Evolutionary conservation across 2,113 vertebrate species (phyloP), one percentile per base, ranked within the genome.

Genomic region (Onychostruthus taczanowskii): DNA sequence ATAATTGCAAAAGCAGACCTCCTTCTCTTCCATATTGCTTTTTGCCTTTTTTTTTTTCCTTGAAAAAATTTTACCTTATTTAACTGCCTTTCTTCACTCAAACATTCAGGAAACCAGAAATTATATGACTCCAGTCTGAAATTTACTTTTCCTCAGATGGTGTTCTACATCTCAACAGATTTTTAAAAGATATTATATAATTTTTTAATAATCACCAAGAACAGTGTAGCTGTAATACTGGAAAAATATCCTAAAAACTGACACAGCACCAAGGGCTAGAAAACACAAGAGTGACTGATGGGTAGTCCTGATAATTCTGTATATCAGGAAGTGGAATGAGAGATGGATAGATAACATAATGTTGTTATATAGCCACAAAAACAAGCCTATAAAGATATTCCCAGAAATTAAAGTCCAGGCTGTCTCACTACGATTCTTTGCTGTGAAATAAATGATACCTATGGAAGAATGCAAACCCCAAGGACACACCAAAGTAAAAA

Each of bases 1-100:
- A 13, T 80, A 81, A 97, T 95, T 90, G 62, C 68, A 92, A 97
- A 97, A 98, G 82, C 94, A 98, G 88, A 79, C 84, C 84, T 94
- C 66, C 79, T 89, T 33, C 64, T 78, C 87, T 94, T 96, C 59
- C 13, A 85, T 16, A 50, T 18, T 31, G 23, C 15, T 43, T 61
- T 69, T 43, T 13, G 4, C 2, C 3, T 68, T 74, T 68, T 31
- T 55, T 55, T 78, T 74, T 56, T 41, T 18, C 4, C 16, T 12
- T 21, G 7, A 28, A 49, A 86, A 33, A 11, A 11, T 18, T 64
- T 63, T 82, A 67, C 64, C 78, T 95, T 85, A 53, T 61, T 90
- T 87, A 89, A 77, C 82, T 93, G 94, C 75, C 70, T 96, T 95
- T 96, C 61, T 85, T 91, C 81, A 7, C 87, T 75, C 18, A 4